These are phyloP conservation scores for Semnornis frantzii DNA, from an alignment of 2,113 vertebrate species.

Conservation along the genomic window DNA sequence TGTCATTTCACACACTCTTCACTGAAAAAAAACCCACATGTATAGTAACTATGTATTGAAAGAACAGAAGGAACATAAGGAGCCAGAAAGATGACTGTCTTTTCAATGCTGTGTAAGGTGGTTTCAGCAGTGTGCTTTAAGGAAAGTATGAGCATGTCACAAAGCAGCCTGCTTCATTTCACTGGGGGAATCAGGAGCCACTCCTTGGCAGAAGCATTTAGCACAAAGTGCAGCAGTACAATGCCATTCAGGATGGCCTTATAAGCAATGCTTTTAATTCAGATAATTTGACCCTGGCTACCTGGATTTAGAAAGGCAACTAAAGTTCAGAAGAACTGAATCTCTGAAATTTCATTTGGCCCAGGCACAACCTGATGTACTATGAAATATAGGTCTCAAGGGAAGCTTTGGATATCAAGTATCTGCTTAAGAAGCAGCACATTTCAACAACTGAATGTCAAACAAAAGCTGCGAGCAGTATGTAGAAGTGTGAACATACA, in stretches of 20 bases:
- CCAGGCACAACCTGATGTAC: background rate
- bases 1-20: background rate
- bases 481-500: conserved; percentile 32
- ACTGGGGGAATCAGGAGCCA: background rate
- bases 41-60: background rate
- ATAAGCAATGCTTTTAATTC: background rate
- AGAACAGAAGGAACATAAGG: background rate
- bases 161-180: background rate
- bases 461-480: background rate
- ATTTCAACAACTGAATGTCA: conserved; percentile 32
- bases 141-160: background rate
- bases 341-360: background rate
- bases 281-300: background rate
- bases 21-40: background rate
- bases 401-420: conserved; percentile 12
- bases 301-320: background rate
- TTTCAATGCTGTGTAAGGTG: background rate
- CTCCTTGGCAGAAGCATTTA: background rate
- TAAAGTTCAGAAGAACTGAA: background rate
- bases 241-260: background rate
- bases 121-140: background rate
- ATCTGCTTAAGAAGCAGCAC: conserved; percentile 28
- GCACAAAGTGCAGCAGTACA: background rate
- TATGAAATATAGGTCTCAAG: background rate
- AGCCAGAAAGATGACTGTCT: background rate